Evolutionary conservation across 2,797 vertebrate species (phyloP), one percentile per base, ranked within the genome.

Genomic region (Merluccius polli): DNA sequence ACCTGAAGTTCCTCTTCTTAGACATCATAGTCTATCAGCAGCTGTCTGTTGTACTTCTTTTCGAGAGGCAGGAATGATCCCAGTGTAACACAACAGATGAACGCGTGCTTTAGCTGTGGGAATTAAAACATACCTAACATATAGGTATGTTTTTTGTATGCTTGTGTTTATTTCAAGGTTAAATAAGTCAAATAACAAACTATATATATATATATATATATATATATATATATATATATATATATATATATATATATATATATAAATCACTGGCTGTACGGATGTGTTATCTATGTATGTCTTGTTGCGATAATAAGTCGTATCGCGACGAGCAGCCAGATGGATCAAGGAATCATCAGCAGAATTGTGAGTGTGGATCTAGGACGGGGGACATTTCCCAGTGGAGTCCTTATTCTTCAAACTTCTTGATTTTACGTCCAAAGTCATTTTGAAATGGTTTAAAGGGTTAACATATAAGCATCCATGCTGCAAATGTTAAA

Each of bases 21-120:
- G 85, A 83, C 80, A 80, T 85, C 79, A 81, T 72, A 81, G 71
- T 82, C 63, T 79, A 76, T 81, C 80, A 44, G 78, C 77, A 65
- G 59, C 48, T 69, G 67, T 69, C 31, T 32, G 5, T 69, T 32
- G 67, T 30, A 32, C n/a, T 65, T 65, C 52, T 59, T 59, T 59
- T 8, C 6, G 21, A 59, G 52, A 59, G 21, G 52, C 52, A 24
- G 24, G 59, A 13, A 27, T 65, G 9, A 27, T 10, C n/a, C 24
- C 59, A 65, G 10, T 65, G 59, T n/a, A 27, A 27, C 24, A 27
- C 10, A 11, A 65, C 24, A 65, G 59, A 2, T 1, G 2, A 65
- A 65, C 15, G 24, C 10, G 21, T 10, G n/a, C 10, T 27, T 24
- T 65, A 24, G n/a, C 59, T 65, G 59, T 65, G 59, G 59, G 30